A percentile compares a stretch with the other conserved stretches of the same genome.
Conservation (phyloP, 2,888 invertebrate species). For the Doris montereyensis region DNA sequence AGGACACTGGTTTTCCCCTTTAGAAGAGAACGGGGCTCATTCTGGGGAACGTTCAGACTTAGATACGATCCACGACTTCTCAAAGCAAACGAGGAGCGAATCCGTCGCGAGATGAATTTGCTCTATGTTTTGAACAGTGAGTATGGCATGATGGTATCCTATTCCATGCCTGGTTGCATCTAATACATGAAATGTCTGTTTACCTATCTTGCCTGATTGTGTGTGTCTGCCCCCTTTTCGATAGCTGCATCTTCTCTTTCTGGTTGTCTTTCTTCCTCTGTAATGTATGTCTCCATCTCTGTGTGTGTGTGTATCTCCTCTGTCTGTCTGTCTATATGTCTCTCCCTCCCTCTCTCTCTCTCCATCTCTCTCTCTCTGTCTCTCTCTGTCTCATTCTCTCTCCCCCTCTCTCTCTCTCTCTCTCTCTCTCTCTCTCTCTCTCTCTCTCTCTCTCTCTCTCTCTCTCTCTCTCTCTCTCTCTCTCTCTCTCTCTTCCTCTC, state of each 20-base stretch:
- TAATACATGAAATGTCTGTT: too few relatives aligned
- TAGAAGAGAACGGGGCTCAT: slow-evolving; percentile 12
- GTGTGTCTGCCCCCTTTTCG: not conserved
- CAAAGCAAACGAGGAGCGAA: slow-evolving; percentile 40
- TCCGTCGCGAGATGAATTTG: slow-evolving; percentile 42
- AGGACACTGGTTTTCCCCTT: slow-evolving; percentile 23
- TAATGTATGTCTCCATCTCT: slow-evolving; percentile 11
- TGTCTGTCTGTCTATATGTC: too few relatives aligned
- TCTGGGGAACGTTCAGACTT: slow-evolving; percentile 21
- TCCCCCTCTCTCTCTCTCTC: slow-evolving; percentile 26
- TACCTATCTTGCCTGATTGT: too few relatives aligned
- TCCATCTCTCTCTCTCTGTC: slow-evolving; percentile 12
- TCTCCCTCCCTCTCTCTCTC: too few relatives aligned
- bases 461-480: slow-evolving; percentile 15
- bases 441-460: slow-evolving; percentile 26
- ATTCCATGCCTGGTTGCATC: too few relatives aligned
- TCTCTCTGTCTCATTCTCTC: slow-evolving; percentile 7
- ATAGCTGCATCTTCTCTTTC: too few relatives aligned
- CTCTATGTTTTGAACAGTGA: slow-evolving; percentile 48
- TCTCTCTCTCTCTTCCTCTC: not conserved
- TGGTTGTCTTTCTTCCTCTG: too few relatives aligned
- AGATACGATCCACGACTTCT: slow-evolving; percentile 42
- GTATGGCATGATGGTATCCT: not conserved
- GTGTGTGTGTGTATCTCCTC: not conserved
- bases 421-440: slow-evolving; percentile 30